Evolutionary conservation across 2,113 vertebrate genomes (phyloP), one percentile per base, ranked within the genome.

Genomic region (Muntiacus muntjak): DNA sequence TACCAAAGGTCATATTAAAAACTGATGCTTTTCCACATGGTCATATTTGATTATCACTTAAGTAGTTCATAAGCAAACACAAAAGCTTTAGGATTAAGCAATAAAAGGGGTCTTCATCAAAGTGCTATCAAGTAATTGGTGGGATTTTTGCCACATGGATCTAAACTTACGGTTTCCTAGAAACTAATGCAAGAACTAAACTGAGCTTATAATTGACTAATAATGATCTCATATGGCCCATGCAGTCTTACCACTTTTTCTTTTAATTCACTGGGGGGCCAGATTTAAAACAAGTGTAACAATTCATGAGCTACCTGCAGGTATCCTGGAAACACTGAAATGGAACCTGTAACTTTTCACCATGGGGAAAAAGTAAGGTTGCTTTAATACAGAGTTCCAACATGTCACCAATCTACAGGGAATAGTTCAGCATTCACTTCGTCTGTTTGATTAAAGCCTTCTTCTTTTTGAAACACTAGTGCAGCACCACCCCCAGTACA

Each of bases 321-420:
- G 97, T 97, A 98, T 87, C 87, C 11, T 83, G 92, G 93, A 91
- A 74, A 97, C 30, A 78, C 52, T 97, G 81, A 98, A 97, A 95
- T 93, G 55, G 95, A 98, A 94, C 33, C 88, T 88, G 26, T 62
- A 96, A 87, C 98, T 98, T 98, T 98, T 92, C 89, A 74, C 82
- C 94, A 92, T 74, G 11, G 95, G 79, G 57, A 93, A 87, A 92
- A 98, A 98, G 97, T 60, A 58, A 98, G 87, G 36, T 1, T 6
- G 87, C 97, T 98, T 98, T 98, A 97, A 97, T 16, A 88, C 9
- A 26, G 96, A 90, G 11, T 55, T 62, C 0, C 0, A 95, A 74
- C 52, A 0, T 1, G 94, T 96, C 94, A 93, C 81, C 89, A 87
- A 95, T 64, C 97, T 79, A 76, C 28, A 82, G 94, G 92, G 95